Evolutionary conservation across 2,888 invertebrate genomes (phyloP).

Genomic region (Cactoblastis cactorum): DNA sequence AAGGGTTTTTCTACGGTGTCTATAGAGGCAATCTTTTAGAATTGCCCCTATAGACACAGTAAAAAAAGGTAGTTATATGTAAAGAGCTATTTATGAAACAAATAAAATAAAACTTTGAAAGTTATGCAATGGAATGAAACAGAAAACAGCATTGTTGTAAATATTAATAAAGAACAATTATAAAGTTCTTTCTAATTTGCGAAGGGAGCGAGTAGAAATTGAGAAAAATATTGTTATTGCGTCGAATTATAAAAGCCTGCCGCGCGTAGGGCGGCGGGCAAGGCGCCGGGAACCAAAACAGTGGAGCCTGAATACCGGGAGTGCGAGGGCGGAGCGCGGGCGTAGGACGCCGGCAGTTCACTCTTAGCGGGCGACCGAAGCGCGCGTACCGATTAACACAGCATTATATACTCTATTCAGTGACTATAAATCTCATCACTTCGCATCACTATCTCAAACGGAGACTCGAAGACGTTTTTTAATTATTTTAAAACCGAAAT

Average conservation of each 20-base stretch:
- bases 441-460: slow-evolving; percentile 19
- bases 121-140: too few species aligned
- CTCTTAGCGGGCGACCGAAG: slow-evolving; percentile 51
- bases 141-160: too few species aligned
- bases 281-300: slow-evolving; percentile 43
- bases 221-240: slow-evolving; percentile 30
- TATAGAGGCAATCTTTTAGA: too few species aligned
- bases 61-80: too few species aligned
- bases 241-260: slow-evolving; percentile 19
- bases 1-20: too few species aligned
- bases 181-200: background rate
- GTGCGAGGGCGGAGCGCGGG: slow-evolving; percentile 49
- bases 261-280: slow-evolving; percentile 26
- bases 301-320: slow-evolving; percentile 33
- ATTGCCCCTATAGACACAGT: too few species aligned
- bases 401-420: slow-evolving; percentile 41
- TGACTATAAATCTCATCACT: slow-evolving; percentile 26
- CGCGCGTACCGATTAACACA: slow-evolving; percentile 45
- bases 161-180: too few species aligned
- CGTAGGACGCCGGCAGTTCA: slow-evolving; percentile 53
- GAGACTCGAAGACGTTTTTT: slow-evolving; percentile 21
- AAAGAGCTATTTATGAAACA: too few species aligned
- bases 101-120: too few species aligned
- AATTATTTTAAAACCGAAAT: slow-evolving; percentile 14
- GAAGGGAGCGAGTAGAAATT: slow-evolving; percentile 2